These are phyloP conservation scores for Eueides isabella DNA, from an alignment of 1,140 invertebrate species.

Conservation along the genomic window DNA sequence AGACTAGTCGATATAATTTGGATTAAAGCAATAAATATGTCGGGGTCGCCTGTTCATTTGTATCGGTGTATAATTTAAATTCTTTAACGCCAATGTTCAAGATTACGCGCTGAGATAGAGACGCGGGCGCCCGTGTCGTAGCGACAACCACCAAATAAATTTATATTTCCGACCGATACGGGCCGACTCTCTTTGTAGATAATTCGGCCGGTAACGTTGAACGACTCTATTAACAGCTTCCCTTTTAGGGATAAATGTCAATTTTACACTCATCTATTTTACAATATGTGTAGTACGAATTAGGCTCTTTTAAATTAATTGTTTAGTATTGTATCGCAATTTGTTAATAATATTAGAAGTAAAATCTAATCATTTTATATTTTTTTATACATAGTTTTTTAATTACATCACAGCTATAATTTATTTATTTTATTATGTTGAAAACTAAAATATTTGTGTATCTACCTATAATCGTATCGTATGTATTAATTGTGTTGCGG, in stretches of 20 bases:
- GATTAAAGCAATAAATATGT: slow-evolving; percentile 80
- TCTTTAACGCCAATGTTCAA: slow-evolving; percentile 82
- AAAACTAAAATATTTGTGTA: no score
- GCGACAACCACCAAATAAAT: slow-evolving; percentile 80
- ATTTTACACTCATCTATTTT: slow-evolving; percentile 61
- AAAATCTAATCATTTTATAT: background rate
- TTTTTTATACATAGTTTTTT: no score
- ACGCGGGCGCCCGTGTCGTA: slow-evolving; percentile 75
- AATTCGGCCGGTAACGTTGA: slow-evolving; percentile 81
- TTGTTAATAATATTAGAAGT: no score
- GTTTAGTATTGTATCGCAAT: no score
- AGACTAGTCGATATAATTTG: slow-evolving; percentile 79
- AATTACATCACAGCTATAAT: no score
- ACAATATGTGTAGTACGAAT: slow-evolving; percentile 60
- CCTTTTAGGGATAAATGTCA: slow-evolving; percentile 80
- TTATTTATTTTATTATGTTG: no score
- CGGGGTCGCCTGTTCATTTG: slow-evolving; percentile 78
- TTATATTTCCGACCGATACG: slow-evolving; percentile 80
- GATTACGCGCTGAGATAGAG: slow-evolving; percentile 79
- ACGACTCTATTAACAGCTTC: slow-evolving; percentile 82
- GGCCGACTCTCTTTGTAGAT: slow-evolving; percentile 79
- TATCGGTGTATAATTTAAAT: slow-evolving; percentile 82
- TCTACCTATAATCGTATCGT: no score
- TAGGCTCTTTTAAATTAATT: background rate
- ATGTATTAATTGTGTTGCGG: background rate